phyloP scores from a whole-genome alignment of 2,113 vertebrate species.

The Chloebia gouldiae region DNA sequence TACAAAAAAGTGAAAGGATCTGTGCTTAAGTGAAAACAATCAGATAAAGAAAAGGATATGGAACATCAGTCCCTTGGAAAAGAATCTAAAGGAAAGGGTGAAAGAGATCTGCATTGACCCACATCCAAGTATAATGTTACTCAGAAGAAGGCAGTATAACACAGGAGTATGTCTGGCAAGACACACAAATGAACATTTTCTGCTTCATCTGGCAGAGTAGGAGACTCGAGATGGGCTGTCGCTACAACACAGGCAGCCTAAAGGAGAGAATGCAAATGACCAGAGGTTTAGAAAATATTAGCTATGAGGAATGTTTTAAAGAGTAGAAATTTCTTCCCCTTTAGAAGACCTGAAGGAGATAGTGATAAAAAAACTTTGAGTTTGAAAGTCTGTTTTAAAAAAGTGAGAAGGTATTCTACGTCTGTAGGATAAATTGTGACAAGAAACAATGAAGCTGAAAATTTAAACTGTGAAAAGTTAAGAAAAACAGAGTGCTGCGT shows the following conservation, averaged over 20 bases:
- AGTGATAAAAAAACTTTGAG: neutral
- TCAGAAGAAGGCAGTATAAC: neutral
- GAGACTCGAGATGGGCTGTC: fast-evolving
- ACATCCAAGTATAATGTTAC: neutral
- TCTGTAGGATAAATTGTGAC: neutral
- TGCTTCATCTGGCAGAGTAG: neutral
- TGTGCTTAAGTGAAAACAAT: neutral
- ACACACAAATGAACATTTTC: neutral
- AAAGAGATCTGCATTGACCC: neutral
- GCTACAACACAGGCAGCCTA: neutral
- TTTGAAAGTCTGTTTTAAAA: neutral
- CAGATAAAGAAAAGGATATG: neutral
- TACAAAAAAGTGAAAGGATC: neutral
- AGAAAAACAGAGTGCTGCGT: neutral
- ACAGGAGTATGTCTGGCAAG: neutral
- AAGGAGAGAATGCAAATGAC: neutral
- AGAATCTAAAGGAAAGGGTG: neutral
- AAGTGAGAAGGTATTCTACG: neutral
- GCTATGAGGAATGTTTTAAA: neutral
- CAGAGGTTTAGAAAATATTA: neutral
- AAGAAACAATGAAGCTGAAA: neutral
- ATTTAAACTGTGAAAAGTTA: neutral
- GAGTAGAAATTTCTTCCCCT: neutral
- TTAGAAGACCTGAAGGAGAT: neutral
- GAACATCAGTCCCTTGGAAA: neutral